Evolutionary conservation across 2,113 vertebrate species (phyloP), one percentile per base, ranked within the genome.

Genomic region (Corvus hawaiiensis): DNA sequence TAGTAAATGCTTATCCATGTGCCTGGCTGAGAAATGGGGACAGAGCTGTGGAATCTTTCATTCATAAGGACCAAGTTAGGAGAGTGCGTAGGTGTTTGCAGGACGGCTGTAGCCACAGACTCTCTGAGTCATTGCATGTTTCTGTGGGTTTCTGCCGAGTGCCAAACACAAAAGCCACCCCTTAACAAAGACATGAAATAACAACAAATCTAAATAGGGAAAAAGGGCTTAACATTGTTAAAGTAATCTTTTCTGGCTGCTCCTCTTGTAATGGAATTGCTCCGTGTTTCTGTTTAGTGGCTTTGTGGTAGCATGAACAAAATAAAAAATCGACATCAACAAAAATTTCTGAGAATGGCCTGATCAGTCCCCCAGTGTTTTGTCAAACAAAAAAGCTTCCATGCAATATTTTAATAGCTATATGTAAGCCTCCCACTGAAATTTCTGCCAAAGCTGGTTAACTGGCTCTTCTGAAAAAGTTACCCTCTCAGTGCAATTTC

Each of bases 331-430:
- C 30, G 74, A 13, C 35, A 93, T 58, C 88, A 76, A 90, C 73
- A 92, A 84, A 75, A 62, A 78, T 92, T 48, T 87, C 82, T 93
- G 92, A 92, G 74, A 96, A 89, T 67, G 75, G 69, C 79, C 91
- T 91, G 68, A 97, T 83, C 89, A 91, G 91, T 81, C 92, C 76
- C 84, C 71, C 49, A 83, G 21, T 64, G 67, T 87, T 93, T 85
- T 94, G 74, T 90, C 89, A 96, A 95, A 73, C 61, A 92, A 94
- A 93, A 96, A 91, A 76, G 19, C 91, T 96, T 96, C 94, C 87
- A 87, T 6, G 46, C 72, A 90, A 39, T 89, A 85, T 87, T 74
- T 27, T 90, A 92, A 83, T 84, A 96, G 79, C 92, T 93, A 39
- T 86, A 92, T 85, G 73, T 94, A 84, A 97, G 54, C 75, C 78